Evolutionary conservation across 2,113 vertebrate genomes (phyloP), one percentile per base, ranked within the genome.

Genomic region (Oncorhynchus nerka): DNA sequence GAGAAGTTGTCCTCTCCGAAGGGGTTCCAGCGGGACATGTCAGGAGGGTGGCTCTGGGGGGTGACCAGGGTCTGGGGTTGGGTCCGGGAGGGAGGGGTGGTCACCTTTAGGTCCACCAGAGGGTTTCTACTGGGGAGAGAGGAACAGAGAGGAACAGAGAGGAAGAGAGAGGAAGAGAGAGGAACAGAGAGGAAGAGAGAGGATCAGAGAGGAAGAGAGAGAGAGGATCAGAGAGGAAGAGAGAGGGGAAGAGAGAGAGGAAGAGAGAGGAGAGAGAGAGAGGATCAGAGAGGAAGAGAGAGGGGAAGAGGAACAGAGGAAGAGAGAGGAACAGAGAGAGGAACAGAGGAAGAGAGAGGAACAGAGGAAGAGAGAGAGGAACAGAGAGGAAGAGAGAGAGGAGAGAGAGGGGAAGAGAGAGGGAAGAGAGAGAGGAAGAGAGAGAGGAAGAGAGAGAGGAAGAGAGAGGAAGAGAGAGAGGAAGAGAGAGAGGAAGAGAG

Each of bases 1-100:
- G 97, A 97, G 87, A 99, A 99, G 94, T 98, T 99, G 91, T 99
- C 97, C 89, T 99, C 98, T 89, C 96, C 96, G 48, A 99, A 99
- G 0, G 98, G 98, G 88, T 99, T 99, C 98, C 98, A 99, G 78
- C 95, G 87, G 16, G 98, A 98, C 97, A 99, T 99, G 78, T 99
- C 98, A n/a, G 96, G 98, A 4, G 98, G 98, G 86, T 96, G 93
- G 77, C 64, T 96, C 94, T 72, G 94, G 96, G 5, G 95, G 94
- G 82, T 28, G 28, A 3, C 28, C 28, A 28, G 28, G 28, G 2
- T 30, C 84, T 95, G 97, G 73, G 32, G 5, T 5, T 32, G 5
- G 32, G 34, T 34, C 6, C 34, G 34, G 34, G 94, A 87, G 48
- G 93, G 88, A 6, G 93, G 92, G 73, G 76, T 74, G 80, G 93